A percentile compares a stretch with the other conserved stretches of the same genome.
phyloP scores from a whole-genome alignment of 2,888 invertebrate genomes.

The Ormyrus pomaceus region DNA sequence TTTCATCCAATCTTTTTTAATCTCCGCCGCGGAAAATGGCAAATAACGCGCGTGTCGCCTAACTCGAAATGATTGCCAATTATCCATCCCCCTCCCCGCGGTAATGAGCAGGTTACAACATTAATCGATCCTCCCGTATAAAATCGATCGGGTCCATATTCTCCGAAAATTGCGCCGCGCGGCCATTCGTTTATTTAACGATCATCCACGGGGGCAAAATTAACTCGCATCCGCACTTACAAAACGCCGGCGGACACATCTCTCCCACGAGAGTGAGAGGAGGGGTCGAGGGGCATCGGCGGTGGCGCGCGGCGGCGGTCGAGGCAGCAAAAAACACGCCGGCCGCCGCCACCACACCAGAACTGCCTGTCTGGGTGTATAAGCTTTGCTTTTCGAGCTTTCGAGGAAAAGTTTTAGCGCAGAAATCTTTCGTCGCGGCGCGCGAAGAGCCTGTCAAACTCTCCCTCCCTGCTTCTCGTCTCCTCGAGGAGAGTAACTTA shows the following conservation, averaged over 20 bases:
- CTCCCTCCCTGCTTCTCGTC: background rate
- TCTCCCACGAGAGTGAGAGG: constrained; percentile 5
- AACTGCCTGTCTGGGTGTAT: background rate
- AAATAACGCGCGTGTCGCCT: too few relatives aligned
- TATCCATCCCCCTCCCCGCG: background rate
- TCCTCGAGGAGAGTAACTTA: constrained; percentile 20
- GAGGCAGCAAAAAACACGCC: background rate
- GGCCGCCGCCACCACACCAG: background rate
- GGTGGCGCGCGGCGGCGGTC: background rate
- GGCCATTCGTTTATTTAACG: constrained; percentile 5
- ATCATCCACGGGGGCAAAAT: background rate
- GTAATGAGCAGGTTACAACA: background rate
- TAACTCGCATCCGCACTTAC: constrained; percentile 7
- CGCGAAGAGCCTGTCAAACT: constrained; percentile 27
- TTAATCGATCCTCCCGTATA: background rate
- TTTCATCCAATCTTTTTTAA: too few relatives aligned
- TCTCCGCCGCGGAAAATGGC: too few relatives aligned
- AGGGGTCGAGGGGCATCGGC: background rate
- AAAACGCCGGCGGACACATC: background rate
- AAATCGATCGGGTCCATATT: background rate
- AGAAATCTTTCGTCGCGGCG: constrained; percentile 45
- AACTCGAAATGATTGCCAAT: background rate
- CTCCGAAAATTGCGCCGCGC: background rate
- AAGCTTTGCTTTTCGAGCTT: constrained; percentile 44
- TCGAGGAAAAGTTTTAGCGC: constrained; percentile 51